Evolutionary conservation across 2,113 vertebrate species (phyloP).

Genomic region (Prunella fulvescens): DNA sequence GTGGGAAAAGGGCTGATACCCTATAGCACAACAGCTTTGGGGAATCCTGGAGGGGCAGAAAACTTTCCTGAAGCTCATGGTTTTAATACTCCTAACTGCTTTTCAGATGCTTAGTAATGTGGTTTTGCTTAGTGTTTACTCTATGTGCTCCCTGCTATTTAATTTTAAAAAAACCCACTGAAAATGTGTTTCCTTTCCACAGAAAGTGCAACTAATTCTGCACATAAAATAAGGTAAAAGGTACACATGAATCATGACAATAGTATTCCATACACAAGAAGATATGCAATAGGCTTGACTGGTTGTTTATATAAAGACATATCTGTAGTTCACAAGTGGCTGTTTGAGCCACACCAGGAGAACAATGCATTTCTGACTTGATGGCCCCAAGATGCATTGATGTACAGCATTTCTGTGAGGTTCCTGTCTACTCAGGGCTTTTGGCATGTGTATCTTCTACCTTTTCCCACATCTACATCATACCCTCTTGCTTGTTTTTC

Average conservation of each 20-base stretch:
- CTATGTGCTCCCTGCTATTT: neutral
- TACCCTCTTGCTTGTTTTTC: neutral
- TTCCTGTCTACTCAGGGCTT: neutral
- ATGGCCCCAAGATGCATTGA: neutral
- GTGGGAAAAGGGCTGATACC: neutral
- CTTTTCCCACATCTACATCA: neutral
- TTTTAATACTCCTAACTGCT: neutral
- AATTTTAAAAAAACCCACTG: neutral
- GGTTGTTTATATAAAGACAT: neutral
- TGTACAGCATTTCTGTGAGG: neutral
- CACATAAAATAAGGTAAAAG: neutral
- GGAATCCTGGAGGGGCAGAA: neutral
- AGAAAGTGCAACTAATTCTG: neutral
- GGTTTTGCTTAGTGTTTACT: neutral
- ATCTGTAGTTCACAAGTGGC: neutral
- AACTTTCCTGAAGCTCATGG: neutral
- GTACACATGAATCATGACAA: neutral
- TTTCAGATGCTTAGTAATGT: neutral
- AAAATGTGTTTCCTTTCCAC: neutral
- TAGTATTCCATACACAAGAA: neutral
- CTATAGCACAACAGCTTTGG: neutral
- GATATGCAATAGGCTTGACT: neutral
- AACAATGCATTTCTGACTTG: neutral
- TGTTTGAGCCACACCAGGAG: neutral
- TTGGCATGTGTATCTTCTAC: neutral